Percentiles rank a stretch among this genome's conserved stretches.
Evolutionary conservation across 2,888 invertebrate genomes (phyloP).

Genomic region (Oeneis ivallda): DNA sequence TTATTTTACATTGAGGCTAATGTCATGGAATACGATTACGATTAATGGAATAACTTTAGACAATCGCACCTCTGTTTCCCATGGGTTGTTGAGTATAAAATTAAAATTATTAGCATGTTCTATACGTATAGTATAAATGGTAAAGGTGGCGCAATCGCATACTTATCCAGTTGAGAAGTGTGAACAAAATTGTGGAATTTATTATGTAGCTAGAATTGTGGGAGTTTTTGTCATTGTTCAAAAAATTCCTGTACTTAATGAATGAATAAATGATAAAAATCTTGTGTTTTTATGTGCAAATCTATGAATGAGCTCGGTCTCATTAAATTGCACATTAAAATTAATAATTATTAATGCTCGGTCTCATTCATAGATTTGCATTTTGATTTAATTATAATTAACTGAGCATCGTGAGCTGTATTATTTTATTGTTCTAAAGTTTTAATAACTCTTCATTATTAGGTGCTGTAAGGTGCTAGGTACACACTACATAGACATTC

Average conservation of each 20-base stretch:
- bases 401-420: background rate
- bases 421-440: background rate
- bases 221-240: constrained; percentile 13
- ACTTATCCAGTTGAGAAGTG: constrained; percentile 17
- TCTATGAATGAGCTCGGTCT: background rate
- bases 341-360: too few relatives aligned
- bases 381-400: too few relatives aligned
- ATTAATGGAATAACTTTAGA: too few relatives aligned
- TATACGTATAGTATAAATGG: background rate
- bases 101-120: too few relatives aligned
- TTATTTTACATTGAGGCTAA: too few relatives aligned
- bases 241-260: constrained; percentile 1
- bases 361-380: too few relatives aligned
- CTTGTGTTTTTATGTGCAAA: constrained; percentile 14
- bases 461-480: too few relatives aligned
- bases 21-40: too few relatives aligned
- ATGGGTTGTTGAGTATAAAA: too few relatives aligned
- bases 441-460: background rate
- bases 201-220: constrained; percentile 10
- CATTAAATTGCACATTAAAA: too few relatives aligned
- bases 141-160: constrained; percentile 9
- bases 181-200: constrained; percentile 11
- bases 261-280: constrained; percentile 8
- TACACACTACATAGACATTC: too few relatives aligned
- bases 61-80: too few relatives aligned